Evolutionary conservation across 1,140 invertebrate genomes (phyloP).

Genomic region (Drosophila nebulosa): DNA sequence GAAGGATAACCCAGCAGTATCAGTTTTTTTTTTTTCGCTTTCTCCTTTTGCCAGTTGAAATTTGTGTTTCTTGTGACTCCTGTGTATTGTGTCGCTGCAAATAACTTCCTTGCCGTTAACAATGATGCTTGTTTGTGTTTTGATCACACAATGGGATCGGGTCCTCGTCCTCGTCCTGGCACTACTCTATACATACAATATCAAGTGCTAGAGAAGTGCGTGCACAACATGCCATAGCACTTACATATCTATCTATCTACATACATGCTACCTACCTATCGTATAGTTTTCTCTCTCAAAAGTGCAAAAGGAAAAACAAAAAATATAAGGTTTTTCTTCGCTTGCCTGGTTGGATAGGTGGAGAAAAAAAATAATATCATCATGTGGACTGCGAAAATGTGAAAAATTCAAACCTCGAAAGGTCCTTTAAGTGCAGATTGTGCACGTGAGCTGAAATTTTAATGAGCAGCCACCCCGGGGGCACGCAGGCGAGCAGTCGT

Average conservation of each 20-base stretch:
- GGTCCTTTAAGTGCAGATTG: constrained; percentile 75
- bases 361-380: constrained; percentile 24
- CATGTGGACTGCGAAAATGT: constrained; percentile 54
- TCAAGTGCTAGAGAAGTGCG: constrained; percentile 35
- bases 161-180: not conserved
- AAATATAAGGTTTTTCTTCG: not conserved
- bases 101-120: constrained; percentile 61
- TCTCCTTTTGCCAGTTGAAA: constrained; percentile 46
- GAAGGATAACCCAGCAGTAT: not conserved
- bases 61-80: constrained; percentile 34
- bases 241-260: constrained; percentile 23
- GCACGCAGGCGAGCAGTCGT: not conserved
- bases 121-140: constrained; percentile 63
- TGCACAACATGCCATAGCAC: constrained; percentile 59
- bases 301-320: not conserved
- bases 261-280: constrained; percentile 2
- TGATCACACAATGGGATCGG: constrained; percentile 22
- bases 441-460: constrained; percentile 73
- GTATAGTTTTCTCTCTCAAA: constrained; percentile 33
- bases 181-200: not conserved
- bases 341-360: not conserved
- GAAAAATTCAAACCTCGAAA: constrained; percentile 75
- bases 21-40: not conserved
- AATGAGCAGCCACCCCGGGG: constrained; percentile 42
- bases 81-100: constrained; percentile 46